A percentile compares a stretch with the other conserved stretches of the same genome.
These are phyloP conservation scores for Nyctereutes procyonoides DNA, from an alignment of 2,113 vertebrate genomes.

Conservation along the genomic window DNA sequence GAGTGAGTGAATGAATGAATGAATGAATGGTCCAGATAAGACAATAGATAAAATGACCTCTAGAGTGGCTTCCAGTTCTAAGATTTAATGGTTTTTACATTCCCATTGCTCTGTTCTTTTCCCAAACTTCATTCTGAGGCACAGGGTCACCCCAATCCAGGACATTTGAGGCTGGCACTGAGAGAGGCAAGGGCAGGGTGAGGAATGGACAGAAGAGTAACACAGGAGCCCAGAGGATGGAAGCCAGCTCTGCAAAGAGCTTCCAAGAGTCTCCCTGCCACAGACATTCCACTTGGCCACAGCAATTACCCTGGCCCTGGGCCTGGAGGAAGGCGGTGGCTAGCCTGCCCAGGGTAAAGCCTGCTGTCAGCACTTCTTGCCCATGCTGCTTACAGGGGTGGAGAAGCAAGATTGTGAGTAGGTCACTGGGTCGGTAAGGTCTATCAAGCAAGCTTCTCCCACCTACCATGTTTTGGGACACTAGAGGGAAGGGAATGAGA, in stretches of 20 bases:
- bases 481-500: background rate
- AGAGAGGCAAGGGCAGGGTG: background rate
- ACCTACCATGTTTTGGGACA: background rate
- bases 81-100: background rate
- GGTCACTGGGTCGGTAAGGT: background rate
- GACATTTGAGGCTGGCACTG: background rate
- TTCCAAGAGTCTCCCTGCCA: conserved; percentile 48
- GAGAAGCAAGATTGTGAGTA: background rate
- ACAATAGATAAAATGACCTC: conserved; percentile 8
- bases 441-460: background rate
- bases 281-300: conserved; percentile 58
- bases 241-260: conserved; percentile 28
- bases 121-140: background rate
- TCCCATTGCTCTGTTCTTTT: background rate
- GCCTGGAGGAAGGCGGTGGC: background rate
- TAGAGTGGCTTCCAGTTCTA: background rate
- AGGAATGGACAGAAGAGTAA: background rate
- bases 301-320: background rate
- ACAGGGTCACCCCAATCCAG: background rate
- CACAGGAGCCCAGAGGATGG: background rate
- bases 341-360: background rate
- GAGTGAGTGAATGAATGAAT: background rate
- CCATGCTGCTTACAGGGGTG: background rate
- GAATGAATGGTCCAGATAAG: background rate
- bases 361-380: background rate